Evolutionary conservation across 2,888 invertebrate species (phyloP).

Genomic region (Meandrusa payeni): DNA sequence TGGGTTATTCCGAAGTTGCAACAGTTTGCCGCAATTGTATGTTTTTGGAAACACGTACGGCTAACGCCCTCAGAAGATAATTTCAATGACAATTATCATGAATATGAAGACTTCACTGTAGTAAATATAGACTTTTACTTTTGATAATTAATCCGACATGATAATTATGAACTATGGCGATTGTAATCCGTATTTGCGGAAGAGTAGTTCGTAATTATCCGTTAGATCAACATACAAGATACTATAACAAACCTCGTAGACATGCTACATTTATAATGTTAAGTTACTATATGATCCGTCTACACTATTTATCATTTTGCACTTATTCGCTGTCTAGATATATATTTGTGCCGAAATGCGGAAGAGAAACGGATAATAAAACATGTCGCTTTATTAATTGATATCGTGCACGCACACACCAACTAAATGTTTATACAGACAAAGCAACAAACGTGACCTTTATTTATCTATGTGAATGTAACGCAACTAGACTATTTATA

Average conservation of each 20-base stretch:
- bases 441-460: constrained; percentile 19
- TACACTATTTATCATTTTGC: constrained; percentile 1
- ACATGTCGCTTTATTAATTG: constrained; percentile 4
- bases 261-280: constrained; percentile 5
- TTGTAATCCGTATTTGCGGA: constrained; percentile 9
- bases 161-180: background rate
- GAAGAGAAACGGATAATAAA: constrained; percentile 15
- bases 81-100: too few species aligned
- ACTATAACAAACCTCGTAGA: background rate
- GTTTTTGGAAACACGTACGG: too few species aligned
- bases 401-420: constrained; percentile 2
- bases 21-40: too few species aligned
- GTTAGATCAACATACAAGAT: constrained; percentile 8
- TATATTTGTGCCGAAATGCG: constrained; percentile 11
- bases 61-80: too few species aligned
- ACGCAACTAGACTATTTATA: constrained; percentile 18
- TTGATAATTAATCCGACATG: too few species aligned
- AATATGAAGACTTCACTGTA: too few species aligned
- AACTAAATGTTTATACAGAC: constrained; percentile 7
- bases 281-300: background rate
- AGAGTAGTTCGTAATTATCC: constrained; percentile 3
- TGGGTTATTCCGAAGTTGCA: too few species aligned
- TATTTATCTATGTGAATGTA: constrained; percentile 21
- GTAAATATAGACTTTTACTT: too few species aligned
- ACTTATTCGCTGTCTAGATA: constrained; percentile 2